These are phyloP conservation scores for Schlechtendalia chinensis DNA, from an alignment of 1,140 invertebrate genomes.

Conservation along the genomic window DNA sequence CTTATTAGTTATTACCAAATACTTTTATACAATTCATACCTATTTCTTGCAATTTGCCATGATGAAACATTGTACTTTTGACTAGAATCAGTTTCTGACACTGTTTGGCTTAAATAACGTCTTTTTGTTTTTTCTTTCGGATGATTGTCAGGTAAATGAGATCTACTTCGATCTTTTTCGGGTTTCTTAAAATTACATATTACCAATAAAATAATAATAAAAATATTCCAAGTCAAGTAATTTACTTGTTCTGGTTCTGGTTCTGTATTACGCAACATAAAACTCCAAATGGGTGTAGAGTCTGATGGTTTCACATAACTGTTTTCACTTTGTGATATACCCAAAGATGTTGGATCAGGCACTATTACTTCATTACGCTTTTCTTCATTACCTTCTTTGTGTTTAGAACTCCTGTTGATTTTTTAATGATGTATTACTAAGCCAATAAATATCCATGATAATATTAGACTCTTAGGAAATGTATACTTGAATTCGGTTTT, in stretches of 20 bases:
- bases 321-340: slow-evolving; percentile 43
- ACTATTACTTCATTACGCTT: slow-evolving; percentile 23
- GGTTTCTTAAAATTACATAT: slow-evolving; percentile 11
- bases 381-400: slow-evolving; percentile 43
- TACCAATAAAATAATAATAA: not conserved
- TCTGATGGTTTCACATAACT: slow-evolving; percentile 43
- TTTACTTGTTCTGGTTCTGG: slow-evolving; percentile 44
- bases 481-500: slow-evolving; percentile 43
- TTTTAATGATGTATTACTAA: not conserved
- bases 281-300: slow-evolving; percentile 43
- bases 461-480: not conserved
- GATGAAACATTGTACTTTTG: slow-evolving; percentile 23
- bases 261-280: slow-evolving; percentile 39
- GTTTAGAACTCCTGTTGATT: slow-evolving; percentile 34
- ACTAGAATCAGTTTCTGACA: slow-evolving; percentile 35
- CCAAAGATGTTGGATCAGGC: slow-evolving; percentile 29
- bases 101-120: slow-evolving; percentile 37
- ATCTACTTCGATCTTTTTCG: slow-evolving; percentile 42
- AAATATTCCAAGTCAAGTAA: not conserved
- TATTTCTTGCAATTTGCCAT: slow-evolving; percentile 38
- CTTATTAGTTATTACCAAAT: too few species aligned
- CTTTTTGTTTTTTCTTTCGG: slow-evolving; percentile 43
- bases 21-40: not conserved
- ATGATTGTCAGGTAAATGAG: slow-evolving; percentile 36
- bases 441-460: not conserved